Evolutionary conservation across 2,797 vertebrate species (phyloP).

Genomic region (Alectoris magna): DNA sequence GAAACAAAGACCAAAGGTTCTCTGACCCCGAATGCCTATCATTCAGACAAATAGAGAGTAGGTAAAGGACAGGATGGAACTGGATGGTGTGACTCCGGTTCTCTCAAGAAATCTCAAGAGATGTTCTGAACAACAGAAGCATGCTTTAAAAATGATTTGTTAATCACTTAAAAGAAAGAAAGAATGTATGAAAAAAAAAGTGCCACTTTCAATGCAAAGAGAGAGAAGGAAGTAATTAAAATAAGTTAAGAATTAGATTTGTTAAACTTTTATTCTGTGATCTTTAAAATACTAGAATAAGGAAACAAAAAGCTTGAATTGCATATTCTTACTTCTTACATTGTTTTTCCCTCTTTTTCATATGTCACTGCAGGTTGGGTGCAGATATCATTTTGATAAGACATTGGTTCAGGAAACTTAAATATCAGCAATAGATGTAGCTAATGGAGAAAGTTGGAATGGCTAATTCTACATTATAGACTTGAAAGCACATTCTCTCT

Average conservation of each 20-base stretch:
- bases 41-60: background rate
- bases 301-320: background rate
- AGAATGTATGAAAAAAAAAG: no score
- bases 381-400: background rate
- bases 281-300: background rate
- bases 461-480: background rate
- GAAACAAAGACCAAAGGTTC: background rate
- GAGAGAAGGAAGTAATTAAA: background rate
- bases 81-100: background rate
- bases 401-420: background rate
- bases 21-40: background rate
- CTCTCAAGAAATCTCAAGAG: background rate
- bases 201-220: background rate
- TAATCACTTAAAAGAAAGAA: background rate
- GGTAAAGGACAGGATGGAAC: background rate
- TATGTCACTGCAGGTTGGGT: background rate
- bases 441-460: background rate
- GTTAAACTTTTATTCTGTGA: background rate
- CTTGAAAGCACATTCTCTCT: background rate
- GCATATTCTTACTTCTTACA: background rate
- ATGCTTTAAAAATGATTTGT: background rate
- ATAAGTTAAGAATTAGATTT: background rate
- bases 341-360: background rate
- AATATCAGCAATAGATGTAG: background rate
- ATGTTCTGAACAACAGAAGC: background rate